Evolutionary conservation across 1,140 invertebrate genomes (phyloP), one percentile per base, ranked within the genome.

Genomic region (Coelopa frigida): DNA sequence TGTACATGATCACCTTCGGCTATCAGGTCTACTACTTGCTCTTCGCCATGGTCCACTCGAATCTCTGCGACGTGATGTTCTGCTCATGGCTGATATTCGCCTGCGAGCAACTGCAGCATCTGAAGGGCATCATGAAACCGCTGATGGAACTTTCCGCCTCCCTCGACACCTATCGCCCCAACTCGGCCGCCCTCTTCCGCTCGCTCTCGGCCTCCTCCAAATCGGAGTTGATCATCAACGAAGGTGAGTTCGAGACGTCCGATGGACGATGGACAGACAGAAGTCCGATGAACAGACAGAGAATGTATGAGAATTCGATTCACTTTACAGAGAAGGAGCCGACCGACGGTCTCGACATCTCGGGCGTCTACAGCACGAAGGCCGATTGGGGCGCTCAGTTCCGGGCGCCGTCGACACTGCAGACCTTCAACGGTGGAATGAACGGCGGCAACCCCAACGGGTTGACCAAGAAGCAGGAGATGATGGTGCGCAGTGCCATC

Each of bases 111-210:
- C 63, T 89, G 10, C 82, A 85, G 58, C 87, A 89, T 71, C 65
- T 89, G 5, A 89, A 89, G 45, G 82, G 83, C 35, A 89, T 89
- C 32, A 81, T 89, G 81, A 85, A 86, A 52, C 85, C 85, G 0
- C 61, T 89, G 18, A 88, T 89, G 82, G 85, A 89, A 55, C 73
- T 89, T 1, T 87, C 84, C 14, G 83, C 85, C 2, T 80, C 84
- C 0, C 64, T 88, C 49, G 85, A 89, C 53, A 86, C 84, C 0
- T 84, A 85, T 51, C 76, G 85, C 14, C 85, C 84, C 0, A 84
- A 87, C 58, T 85, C 84, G 24, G 80, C 82, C 4, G 84, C 87
- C 29, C 69, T 89, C 8, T 89, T 89, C 58, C 68, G 78, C 43
- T 76, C 78, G 4, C 58, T 74, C 8, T 81, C 78, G 45, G 75